Base-by-base conservation (phyloP, 2,113 vertebrate genomes). In the Rafetus swinhoei region DNA sequence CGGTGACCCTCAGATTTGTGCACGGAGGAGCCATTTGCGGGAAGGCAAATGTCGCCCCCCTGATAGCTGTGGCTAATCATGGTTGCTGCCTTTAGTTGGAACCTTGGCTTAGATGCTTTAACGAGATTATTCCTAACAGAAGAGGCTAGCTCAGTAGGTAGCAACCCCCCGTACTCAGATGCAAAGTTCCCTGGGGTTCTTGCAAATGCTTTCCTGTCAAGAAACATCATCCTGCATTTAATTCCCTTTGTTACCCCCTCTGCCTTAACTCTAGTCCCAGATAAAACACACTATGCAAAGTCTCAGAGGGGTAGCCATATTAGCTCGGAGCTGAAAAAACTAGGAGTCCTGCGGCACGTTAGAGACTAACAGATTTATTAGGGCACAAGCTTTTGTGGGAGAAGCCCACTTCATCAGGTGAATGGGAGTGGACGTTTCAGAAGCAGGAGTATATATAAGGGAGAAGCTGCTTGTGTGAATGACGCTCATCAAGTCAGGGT, bases 191-290 rank as follows among this genome's bases (percentile, higher is more conserved):
- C 39, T 16, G 21, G n/a, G 62, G 12, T 29, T 13, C 57, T 22
- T 52, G 15, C 29, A 39, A 74, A 81, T 32, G 79, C 55, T 81
- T 39, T 83, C 82, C 54, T 16, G 86, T 18, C 82, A 85, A 39
- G 53, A 22, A 32, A 16, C 35, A 54, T 27, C 21, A 10, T 56
- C 24, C 19, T 84, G 22, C 24, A 57, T 0, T 32, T 50, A 27
- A 25, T 13, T 25, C 13, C 24, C 24, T 50, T 24, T 13, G 16
- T 24, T 45, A 0, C 39, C 27, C 0, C 0, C 13, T 22, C 22
- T 21, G 50, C 77, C n/a, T 69, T 52, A 83, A 86, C 56, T 32
- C 25, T 35, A 52, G 3, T 14, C 57, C 82, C 57, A 87, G 52
- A 69, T 7, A 5, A 84, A 85, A 82, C 57, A n/a, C 45, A 4